Evolutionary conservation across 2,113 vertebrate genomes (phyloP).

Genomic region (Ceyx melanurus): DNA sequence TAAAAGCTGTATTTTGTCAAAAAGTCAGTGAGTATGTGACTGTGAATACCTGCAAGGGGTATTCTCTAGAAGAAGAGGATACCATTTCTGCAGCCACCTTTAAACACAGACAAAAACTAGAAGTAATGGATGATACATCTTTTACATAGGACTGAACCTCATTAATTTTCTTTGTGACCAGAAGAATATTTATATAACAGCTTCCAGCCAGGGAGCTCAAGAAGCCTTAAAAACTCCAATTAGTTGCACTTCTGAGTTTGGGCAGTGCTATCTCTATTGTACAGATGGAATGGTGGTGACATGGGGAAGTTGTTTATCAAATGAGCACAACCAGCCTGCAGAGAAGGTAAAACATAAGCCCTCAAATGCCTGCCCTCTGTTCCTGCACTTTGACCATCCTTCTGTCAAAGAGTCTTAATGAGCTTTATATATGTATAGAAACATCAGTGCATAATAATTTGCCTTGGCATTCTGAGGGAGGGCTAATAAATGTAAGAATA

Average conservation of each 20-base stretch:
- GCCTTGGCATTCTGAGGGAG: constrained; percentile 19
- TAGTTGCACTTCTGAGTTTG: neutral
- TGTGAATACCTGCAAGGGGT: neutral
- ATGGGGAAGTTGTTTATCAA: constrained; percentile 13
- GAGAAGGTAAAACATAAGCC: neutral
- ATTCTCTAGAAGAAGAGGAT: neutral
- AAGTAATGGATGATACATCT: neutral
- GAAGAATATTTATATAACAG: constrained; percentile 15
- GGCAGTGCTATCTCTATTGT: constrained; percentile 23
- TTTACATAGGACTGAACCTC: neutral
- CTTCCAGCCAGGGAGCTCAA: neutral
- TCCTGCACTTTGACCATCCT: neutral
- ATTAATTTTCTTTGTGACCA: constrained; percentile 2
- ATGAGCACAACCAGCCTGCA: neutral
- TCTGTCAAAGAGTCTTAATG: constrained; percentile 41
- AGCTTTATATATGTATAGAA: constrained; percentile 52
- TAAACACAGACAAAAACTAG: neutral
- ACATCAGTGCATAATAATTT: constrained; percentile 56
- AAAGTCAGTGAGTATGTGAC: constrained; percentile 18
- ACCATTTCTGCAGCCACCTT: neutral
- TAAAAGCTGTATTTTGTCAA: constrained; percentile 25
- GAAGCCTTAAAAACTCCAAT: constrained; percentile 31
- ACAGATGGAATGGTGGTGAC: neutral
- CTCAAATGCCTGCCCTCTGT: neutral
- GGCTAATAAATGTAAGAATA: constrained; percentile 58